Conservation (phyloP, 2,113 vertebrate genomes). For the Chroicocephalus ridibundus region DNA sequence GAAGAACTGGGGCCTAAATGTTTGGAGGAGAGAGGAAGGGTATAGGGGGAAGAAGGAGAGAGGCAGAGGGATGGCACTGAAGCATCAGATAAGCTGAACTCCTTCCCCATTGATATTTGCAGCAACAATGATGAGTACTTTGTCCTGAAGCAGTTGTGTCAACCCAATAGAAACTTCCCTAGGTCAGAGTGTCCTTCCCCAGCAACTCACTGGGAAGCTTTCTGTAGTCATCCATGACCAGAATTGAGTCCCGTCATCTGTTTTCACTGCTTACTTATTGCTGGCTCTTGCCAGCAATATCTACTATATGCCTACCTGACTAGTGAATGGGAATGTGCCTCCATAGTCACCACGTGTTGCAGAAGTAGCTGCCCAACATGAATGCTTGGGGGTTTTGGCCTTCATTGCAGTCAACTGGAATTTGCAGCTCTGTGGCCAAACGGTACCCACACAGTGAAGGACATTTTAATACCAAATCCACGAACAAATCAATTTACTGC, state of each 20-base stretch:
- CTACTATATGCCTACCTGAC: background rate
- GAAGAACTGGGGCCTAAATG: background rate
- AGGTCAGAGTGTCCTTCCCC: background rate
- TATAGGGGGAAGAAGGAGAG: background rate
- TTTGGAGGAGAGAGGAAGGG: background rate
- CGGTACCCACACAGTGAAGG: conserved; percentile 22
- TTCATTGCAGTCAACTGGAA: background rate
- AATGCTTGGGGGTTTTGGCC: background rate
- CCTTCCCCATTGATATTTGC: background rate
- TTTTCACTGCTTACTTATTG: background rate
- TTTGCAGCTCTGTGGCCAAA: background rate
- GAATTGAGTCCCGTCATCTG: background rate
- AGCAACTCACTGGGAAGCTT: background rate
- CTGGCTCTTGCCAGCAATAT: background rate
- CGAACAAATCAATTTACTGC: conserved; percentile 59
- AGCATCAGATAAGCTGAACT: background rate
- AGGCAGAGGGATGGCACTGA: background rate
- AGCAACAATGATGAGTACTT: background rate
- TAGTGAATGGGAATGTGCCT: background rate
- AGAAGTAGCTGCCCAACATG: background rate
- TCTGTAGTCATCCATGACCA: background rate
- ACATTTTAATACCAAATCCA: conserved; percentile 60
- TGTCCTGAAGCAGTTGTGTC: background rate
- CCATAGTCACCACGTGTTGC: rapidly evolving
- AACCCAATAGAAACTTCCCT: background rate